Percentiles rank a stretch among this genome's conserved stretches.
Conservation (phyloP, 1,140 invertebrate genomes). For the Macrocentrus cingulum region DNA sequence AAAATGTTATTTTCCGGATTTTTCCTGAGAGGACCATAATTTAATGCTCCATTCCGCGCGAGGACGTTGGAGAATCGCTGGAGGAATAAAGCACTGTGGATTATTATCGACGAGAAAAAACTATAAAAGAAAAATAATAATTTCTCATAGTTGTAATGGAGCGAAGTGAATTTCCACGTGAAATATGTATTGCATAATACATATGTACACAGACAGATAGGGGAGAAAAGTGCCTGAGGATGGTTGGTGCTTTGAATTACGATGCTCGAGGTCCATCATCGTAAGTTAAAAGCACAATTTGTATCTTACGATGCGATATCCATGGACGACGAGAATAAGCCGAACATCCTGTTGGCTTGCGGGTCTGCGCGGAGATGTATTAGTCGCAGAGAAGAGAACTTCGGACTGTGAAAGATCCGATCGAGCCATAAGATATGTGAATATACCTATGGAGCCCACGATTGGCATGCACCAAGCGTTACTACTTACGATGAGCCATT, state of each 20-base stretch:
- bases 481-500: constrained; percentile 40
- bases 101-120: too few relatives aligned
- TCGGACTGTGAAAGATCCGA: constrained; percentile 37
- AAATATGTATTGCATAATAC: neutral
- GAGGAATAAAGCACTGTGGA: too few relatives aligned
- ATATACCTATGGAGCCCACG: too few relatives aligned
- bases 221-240: constrained; percentile 2
- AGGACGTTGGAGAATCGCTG: too few relatives aligned
- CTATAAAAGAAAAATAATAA: too few relatives aligned
- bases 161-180: neutral
- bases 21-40: too few relatives aligned
- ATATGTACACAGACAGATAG: neutral
- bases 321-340: constrained; percentile 29
- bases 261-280: constrained; percentile 34
- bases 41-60: too few relatives aligned
- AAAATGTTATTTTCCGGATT: too few relatives aligned
- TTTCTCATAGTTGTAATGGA: too few relatives aligned
- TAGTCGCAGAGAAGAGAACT: neutral
- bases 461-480: constrained; percentile 44
- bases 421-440: constrained; percentile 42
- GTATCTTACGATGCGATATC: constrained; percentile 38
- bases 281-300: constrained; percentile 40
- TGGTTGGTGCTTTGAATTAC: constrained; percentile 17
- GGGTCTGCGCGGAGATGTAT: neutral
- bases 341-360: constrained; percentile 30